Base-by-base conservation (phyloP, 2,113 vertebrate genomes). In the Cervus canadensis region DNA sequence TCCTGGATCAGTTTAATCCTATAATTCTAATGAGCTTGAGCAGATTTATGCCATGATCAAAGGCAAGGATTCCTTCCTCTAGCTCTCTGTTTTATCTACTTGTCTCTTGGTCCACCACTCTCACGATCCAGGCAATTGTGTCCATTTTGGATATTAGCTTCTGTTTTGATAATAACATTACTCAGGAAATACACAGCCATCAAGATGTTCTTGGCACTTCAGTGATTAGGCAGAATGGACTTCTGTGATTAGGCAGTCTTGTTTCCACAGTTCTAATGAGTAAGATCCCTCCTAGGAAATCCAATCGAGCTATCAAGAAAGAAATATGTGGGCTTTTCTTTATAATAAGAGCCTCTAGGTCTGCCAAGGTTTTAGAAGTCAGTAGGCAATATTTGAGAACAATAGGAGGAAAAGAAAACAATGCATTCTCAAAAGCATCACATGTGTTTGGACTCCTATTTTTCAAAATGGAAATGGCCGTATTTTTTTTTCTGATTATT, bases 401-500 rank as follows among this genome's bases (percentile, higher is more conserved):
- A 98, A 97, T 97, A 82, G 67, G 7, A 95, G 98, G 97, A 98
- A 97, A 82, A 96, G 64, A 88, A 92, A 98, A 98, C 92, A 96
- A 97, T 96, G 52, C n/a, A 62, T 48, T 97, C 95, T 94, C 78
- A 89, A 96, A 96, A 82, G 23, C 6, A 91, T 76, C 54, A 16
- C 28, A 3, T 95, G 95, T 91, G 83, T 83, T 89, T 60, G 76
- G n/a, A 50, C 21, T 91, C 36, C 21, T 92, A 11, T 78, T 96
- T 97, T 89, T 96, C 95, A 95, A 62, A 93, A 91, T 91, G 91
- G 43, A 95, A 95, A 60, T 87, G 25, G n/a, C 8, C 26, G 83
- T 94, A 45, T 93, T 96, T 97, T 97, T 92, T 87, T 64, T 96
- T 97, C 76, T 93, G 76, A 96, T 78, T 88, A 23, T 85, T 91